Conservation (phyloP, 1,140 invertebrate genomes). For the Caenorhabditis remanei region DNA sequence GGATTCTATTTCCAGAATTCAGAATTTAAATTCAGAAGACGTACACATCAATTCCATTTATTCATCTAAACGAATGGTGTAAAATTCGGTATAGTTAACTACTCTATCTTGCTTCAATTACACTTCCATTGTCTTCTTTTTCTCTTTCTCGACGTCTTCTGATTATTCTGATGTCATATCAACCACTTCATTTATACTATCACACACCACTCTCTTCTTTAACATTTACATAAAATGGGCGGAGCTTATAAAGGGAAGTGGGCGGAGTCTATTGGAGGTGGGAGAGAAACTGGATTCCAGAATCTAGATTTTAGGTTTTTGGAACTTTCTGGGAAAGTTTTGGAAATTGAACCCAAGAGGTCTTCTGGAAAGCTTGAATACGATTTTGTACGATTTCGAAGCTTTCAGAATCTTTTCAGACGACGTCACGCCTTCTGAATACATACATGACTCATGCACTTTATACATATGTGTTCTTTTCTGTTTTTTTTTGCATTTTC, state of each 20-base stretch:
- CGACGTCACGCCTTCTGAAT: no score
- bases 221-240: background rate
- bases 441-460: no score
- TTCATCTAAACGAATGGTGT: background rate
- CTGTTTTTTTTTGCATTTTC: no score
- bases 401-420: no score
- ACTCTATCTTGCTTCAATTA: background rate
- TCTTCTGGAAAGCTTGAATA: no score
- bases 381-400: no score
- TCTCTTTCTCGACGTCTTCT: background rate
- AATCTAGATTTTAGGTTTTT: background rate
- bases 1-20: no score
- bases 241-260: background rate
- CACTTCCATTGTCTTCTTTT: constrained; percentile 1
- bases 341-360: no score
- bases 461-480: no score
- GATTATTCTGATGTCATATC: constrained; percentile 25
- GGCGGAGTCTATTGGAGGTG: background rate
- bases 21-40: background rate
- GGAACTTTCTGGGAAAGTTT: no score
- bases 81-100: constrained; percentile 11
- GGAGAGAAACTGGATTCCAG: background rate
- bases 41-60: no score
- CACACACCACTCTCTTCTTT: background rate
- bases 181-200: background rate